These are phyloP conservation scores for Machaerirhynchus nigripectus DNA, from an alignment of 2,113 vertebrate species.

Conservation along the genomic window DNA sequence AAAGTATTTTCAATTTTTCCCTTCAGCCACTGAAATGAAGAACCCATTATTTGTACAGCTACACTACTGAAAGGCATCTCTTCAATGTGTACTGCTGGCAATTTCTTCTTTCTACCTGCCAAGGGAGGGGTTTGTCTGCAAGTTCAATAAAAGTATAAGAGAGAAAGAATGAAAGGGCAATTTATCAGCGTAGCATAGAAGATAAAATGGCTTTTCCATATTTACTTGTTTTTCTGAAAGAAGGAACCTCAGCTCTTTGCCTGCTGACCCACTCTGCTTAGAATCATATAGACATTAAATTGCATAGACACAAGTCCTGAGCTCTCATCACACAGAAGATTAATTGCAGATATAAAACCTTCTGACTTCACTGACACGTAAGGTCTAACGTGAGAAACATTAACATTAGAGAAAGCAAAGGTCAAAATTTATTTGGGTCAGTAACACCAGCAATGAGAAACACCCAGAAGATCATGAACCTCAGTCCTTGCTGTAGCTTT, in stretches of 20 bases:
- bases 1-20: conserved; percentile 19
- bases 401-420: not conserved
- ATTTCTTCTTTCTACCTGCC: conserved; percentile 24
- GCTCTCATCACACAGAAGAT: not conserved
- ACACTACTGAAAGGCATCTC: not conserved
- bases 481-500: not conserved
- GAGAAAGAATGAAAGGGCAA: not conserved
- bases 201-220: conserved; percentile 1
- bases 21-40: not conserved
- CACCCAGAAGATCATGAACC: not conserved
- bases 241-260: not conserved
- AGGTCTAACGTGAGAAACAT: not conserved
- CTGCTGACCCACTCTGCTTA: not conserved
- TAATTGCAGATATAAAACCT: not conserved
- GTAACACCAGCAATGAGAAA: not conserved
- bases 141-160: not conserved
- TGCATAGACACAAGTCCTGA: fast-evolving
- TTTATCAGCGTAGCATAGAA: not conserved
- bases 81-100: not conserved
- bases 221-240: not conserved
- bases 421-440: not conserved
- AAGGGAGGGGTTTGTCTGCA: not conserved
- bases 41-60: conserved; percentile 27
- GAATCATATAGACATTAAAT: not conserved
- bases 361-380: not conserved